Evolutionary conservation across 2,797 vertebrate genomes (phyloP).

Genomic region (Craterocephalus amniculus): DNA sequence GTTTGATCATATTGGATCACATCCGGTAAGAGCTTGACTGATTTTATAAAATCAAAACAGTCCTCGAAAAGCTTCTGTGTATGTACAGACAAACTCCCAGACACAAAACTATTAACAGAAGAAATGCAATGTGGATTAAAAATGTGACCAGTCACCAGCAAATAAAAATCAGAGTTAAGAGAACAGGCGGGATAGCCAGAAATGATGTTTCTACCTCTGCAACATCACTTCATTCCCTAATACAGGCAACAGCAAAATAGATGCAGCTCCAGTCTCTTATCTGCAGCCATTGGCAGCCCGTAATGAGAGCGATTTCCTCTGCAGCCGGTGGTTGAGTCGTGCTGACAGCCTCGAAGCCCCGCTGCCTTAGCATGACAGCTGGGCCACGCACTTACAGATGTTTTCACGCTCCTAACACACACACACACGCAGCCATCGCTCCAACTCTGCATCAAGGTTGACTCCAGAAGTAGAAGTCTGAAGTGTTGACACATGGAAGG

Average conservation of each 20-base stretch:
- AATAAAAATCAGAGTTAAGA: conserved; percentile 51
- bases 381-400: conserved; percentile 69
- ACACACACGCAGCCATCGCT: conserved; percentile 15
- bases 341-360: conserved; percentile 70
- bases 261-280: conserved; percentile 54
- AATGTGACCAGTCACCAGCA: conserved; percentile 43
- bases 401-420: conserved; percentile 53
- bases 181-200: conserved; percentile 19
- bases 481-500: conserved; percentile 65
- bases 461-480: conserved; percentile 56
- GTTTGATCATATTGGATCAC: too few relatives aligned
- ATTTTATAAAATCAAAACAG: too few relatives aligned
- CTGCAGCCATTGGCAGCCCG: conserved; percentile 62
- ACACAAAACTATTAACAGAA: conserved; percentile 13
- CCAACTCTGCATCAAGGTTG: conserved; percentile 51
- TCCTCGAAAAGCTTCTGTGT: conserved; percentile 5
- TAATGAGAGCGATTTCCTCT: conserved; percentile 67
- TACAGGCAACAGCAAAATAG: conserved; percentile 18
- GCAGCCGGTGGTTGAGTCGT: conserved; percentile 60
- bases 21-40: too few relatives aligned
- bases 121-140: neutral
- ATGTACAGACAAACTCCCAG: conserved; percentile 23
- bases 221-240: conserved; percentile 50
- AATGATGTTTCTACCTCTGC: conserved; percentile 46
- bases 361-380: conserved; percentile 50